Conservation (phyloP, 2,797 vertebrate species). For the Danio kyathit region DNA sequence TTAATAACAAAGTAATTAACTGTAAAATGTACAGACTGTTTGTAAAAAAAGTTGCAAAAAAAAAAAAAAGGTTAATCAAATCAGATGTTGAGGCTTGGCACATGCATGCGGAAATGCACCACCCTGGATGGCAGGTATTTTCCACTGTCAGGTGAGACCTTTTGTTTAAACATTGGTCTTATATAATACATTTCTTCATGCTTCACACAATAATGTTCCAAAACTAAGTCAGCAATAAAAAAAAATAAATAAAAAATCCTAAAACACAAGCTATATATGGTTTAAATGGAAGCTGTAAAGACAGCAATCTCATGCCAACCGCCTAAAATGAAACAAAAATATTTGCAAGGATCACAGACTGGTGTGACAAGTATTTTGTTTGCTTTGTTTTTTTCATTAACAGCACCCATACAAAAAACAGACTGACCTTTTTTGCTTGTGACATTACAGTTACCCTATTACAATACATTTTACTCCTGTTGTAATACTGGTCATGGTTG, state of each 20-base stretch:
- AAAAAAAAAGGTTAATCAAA: too few species aligned
- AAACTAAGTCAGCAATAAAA: background rate
- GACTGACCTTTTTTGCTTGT: background rate
- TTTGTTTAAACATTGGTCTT: background rate
- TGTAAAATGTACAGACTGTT: background rate
- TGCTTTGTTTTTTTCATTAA: background rate
- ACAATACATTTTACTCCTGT: too few species aligned
- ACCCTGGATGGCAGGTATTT: constrained; percentile 16
- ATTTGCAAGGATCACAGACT: background rate
- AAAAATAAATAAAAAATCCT: too few species aligned
- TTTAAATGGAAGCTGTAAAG: background rate
- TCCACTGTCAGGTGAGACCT: background rate
- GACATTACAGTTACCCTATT: background rate
- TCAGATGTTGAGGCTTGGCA: background rate
- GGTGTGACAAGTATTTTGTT: background rate
- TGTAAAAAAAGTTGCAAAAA: background rate
- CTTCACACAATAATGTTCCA: background rate
- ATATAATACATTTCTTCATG: background rate
- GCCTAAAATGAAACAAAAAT: background rate
- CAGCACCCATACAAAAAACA: background rate
- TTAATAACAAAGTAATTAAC: background rate
- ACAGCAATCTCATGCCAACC: background rate
- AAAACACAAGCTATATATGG: too few species aligned
- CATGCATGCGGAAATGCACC: background rate
- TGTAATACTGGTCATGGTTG: too few species aligned